phyloP scores from a whole-genome alignment of 2,113 vertebrate species.

The Cavia porcellus region DNA sequence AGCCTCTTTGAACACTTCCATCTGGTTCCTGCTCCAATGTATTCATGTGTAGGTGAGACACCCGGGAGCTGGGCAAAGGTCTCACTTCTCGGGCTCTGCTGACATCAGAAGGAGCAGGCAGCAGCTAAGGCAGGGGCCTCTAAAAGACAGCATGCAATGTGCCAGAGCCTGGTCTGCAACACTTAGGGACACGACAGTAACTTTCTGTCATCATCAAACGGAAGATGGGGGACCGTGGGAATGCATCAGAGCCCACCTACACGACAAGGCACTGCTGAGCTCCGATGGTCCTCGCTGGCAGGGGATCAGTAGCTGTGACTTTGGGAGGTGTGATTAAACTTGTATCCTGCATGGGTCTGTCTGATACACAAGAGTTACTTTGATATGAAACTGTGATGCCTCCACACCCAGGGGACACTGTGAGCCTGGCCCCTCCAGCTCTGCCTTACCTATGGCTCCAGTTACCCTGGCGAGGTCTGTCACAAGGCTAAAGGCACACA shows the following conservation, averaged over 20 bases:
- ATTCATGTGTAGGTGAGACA: neutral
- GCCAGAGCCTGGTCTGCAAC: neutral
- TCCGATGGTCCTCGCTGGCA: neutral
- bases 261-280: neutral
- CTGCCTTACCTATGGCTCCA: neutral
- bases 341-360: neutral
- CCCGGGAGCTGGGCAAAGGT: neutral
- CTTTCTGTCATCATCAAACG: neutral
- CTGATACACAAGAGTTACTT: neutral
- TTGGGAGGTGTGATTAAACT: neutral
- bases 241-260: neutral
- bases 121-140: neutral
- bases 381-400: neutral
- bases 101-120: rapidly evolving
- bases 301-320: neutral
- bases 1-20: neutral
- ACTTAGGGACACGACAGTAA: neutral
- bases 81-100: neutral
- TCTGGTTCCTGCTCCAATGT: neutral
- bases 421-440: neutral
- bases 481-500: neutral
- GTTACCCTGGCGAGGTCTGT: neutral
- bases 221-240: neutral
- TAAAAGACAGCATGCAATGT: neutral
- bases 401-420: neutral